Base-by-base conservation (phyloP, 2,797 vertebrate species). In the Lagorchestes hirsutus region DNA sequence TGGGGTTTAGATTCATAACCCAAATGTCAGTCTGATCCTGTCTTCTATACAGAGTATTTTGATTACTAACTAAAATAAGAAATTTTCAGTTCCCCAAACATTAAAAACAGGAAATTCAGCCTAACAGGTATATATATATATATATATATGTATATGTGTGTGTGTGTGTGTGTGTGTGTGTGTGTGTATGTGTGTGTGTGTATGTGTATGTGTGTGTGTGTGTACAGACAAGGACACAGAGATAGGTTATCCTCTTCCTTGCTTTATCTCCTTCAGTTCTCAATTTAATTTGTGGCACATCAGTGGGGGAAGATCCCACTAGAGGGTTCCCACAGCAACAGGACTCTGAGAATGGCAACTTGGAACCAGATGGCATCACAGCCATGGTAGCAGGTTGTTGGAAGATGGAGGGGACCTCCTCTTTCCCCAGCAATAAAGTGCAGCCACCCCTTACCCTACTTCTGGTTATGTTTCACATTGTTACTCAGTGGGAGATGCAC, bases 401-500 rank as follows among this genome's bases (percentile, higher is more conserved):
- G 22, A 82, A 27, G 1, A 4, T 82, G 8, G 22, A 82, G 6
- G 22, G 74, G 22, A 82, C 9, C 34, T n/a, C 14, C 34, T 62
- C 59, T 4, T 31, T n/a, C 1, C 62, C 74, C 24, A 87, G 22
- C 40, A 87, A 28, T 40, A 87, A 46, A 46, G 3, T 2, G 8
- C 74, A 87, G 10, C 14, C 22, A 27, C 1, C 74, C 8, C 50
- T 94, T 93, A 93, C 91, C 94, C 58, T 97, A 95, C 82, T 94
- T 95, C 74, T 97, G 97, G 54, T 95, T 95, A 27, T 93, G 93
- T 94, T 92, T 91, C 0, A 91, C 29, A 4, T 93, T 58, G 24
- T 98, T 90, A n/a, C 46, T 97, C 92, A 97, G 62, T 94, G 92
- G 96, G 95, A 97, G 46, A 50, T 96, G 94, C 96, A 93, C 54